Evolutionary conservation across 2,888 invertebrate genomes (phyloP), one percentile per base, ranked within the genome.

Genomic region (Drosophila algonquin): DNA sequence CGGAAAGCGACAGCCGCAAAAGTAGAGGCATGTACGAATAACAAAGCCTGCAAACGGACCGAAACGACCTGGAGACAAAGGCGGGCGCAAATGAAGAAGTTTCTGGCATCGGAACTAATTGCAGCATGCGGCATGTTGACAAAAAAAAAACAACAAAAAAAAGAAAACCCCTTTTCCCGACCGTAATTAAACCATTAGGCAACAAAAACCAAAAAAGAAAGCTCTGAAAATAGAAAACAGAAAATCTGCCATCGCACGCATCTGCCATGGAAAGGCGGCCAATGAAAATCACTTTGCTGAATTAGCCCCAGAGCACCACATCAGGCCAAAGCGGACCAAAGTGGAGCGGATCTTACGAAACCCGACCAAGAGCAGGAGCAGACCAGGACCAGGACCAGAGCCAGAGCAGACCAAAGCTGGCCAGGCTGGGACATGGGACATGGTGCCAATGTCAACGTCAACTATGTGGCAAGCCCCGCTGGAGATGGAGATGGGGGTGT

Each of bases 181-280:
- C 72, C 77, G 73, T 86, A 88, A 84, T 84, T 84, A 86, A 84
- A 80, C 75, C 83, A 88, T 82, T 88, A 86, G 77, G 72, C 80
- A 78, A 71, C 24, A 63, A 50, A 50, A 18, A 53, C 45, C 53
- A 71, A 52, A 55, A 64, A 44, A 24, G 24, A 24, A 24, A 24
- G 5, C 24, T 5, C 24, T 5, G 24, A 24, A 24, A 24, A 5
- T 24, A 24, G 14, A 40, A 54, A 14, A 44, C 14, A 21, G 40
- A 7, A 35, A 24, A 18, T 44, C 54, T 24, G 63, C 53, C 67
- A 44, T 35, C 59, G 58, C 69, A 71, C 71, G 71, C 73, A 71
- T 30, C 73, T 81, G 87, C 30, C 30, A 30, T 63, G 63, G 79
- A 77, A 79, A 78, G 81, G 78, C 79, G 64, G 79, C 81, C 81